Conservation (phyloP, 2,113 vertebrate species). For the Pygoscelis adeliae region DNA sequence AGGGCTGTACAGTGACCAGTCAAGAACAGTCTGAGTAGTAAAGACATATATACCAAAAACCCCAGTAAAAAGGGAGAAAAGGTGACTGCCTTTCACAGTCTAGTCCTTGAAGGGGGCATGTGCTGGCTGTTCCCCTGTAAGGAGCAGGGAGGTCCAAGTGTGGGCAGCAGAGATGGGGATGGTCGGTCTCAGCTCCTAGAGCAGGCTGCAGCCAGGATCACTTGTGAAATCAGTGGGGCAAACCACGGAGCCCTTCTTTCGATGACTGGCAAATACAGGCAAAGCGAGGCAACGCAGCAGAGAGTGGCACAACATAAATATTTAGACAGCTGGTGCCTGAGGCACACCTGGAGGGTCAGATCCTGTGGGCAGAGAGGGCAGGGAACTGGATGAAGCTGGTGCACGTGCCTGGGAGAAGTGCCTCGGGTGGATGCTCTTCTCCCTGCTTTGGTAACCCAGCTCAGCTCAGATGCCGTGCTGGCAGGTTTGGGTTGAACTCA, state of each 20-base stretch:
- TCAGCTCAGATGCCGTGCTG: not conserved
- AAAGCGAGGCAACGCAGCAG: not conserved
- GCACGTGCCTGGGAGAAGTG: not conserved
- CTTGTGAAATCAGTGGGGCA: too few species aligned
- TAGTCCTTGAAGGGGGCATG: not conserved
- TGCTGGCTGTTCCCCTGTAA: not conserved
- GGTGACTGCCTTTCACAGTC: not conserved
- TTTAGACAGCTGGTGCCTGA: not conserved
- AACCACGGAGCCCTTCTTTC: not conserved
- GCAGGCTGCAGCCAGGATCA: not conserved
- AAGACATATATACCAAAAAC: not conserved
- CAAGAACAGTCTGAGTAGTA: not conserved
- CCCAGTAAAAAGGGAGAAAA: not conserved
- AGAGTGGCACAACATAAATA: not conserved
- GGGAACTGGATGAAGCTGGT: not conserved
- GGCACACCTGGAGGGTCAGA: not conserved
- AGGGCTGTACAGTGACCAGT: not conserved
- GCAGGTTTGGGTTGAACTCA: not conserved
- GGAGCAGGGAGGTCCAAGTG: not conserved
- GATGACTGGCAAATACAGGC: not conserved
- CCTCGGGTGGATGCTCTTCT: not conserved
- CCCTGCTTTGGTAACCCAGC: not conserved
- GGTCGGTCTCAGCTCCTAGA: not conserved
- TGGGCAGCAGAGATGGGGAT: not conserved
- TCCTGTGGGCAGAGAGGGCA: not conserved